A percentile compares a stretch with the other conserved stretches of the same genome.
Evolutionary conservation across 2,113 vertebrate species (phyloP).

Genomic region (Todiramphus chloris): DNA sequence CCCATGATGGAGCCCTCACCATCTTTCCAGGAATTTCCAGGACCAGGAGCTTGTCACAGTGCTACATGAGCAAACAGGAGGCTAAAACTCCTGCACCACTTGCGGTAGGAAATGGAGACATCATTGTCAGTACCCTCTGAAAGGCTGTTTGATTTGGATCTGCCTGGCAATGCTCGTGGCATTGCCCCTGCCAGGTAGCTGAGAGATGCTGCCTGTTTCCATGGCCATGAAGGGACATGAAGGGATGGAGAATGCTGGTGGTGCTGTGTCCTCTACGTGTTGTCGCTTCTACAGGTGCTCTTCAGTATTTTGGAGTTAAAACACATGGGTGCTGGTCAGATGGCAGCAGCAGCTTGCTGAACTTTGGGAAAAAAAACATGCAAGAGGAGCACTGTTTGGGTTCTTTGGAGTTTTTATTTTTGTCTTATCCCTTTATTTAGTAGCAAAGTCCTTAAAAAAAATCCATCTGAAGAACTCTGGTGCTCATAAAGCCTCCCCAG

Average conservation of each 20-base stretch:
- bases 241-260: background rate
- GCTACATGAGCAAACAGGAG: background rate
- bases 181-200: background rate
- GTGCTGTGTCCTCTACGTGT: rapidly evolving
- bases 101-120: background rate
- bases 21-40: background rate
- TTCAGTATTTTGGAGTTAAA: background rate
- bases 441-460: background rate
- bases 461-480: background rate
- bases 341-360: background rate
- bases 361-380: background rate
- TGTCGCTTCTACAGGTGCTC: background rate
- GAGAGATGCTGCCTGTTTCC: rapidly evolving
- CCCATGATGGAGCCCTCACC: background rate
- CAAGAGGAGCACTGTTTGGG: background rate
- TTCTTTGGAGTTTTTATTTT: background rate
- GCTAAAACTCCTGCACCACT: background rate
- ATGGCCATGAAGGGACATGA: rapidly evolving
- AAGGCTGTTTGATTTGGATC: slow-evolving; percentile 52
- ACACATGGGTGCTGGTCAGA: background rate
- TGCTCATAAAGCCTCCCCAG: background rate
- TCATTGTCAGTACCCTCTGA: background rate
- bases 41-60: background rate
- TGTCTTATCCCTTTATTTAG: background rate
- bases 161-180: rapidly evolving